phyloP scores from a whole-genome alignment of 2,113 vertebrate genomes.

The Columba livia region DNA sequence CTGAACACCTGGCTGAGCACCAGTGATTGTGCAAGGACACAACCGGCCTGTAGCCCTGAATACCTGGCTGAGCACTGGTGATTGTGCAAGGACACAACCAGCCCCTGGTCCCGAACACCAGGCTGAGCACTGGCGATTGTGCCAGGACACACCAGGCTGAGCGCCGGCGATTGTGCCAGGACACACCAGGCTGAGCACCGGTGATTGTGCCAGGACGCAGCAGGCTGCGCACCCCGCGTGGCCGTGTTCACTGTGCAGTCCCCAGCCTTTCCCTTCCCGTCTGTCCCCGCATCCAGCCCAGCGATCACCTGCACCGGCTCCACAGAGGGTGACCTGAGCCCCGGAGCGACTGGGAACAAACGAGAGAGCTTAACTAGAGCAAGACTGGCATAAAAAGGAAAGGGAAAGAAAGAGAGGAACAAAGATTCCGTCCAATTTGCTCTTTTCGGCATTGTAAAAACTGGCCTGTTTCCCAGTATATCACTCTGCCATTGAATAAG shows the following conservation, averaged over 20 bases:
- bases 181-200: background rate
- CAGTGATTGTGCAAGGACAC: too few relatives aligned
- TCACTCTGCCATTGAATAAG: slow-evolving; percentile 80
- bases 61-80: too few relatives aligned
- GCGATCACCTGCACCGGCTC: slow-evolving; percentile 73
- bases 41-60: too few relatives aligned
- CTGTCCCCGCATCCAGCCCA: background rate
- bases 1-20: too few relatives aligned
- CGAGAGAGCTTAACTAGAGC: slow-evolving; percentile 75
- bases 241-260: too few relatives aligned
- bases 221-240: too few relatives aligned
- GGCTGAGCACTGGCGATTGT: too few relatives aligned
- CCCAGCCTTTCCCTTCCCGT: too few relatives aligned
- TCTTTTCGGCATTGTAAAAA: slow-evolving; percentile 81
- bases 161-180: background rate
- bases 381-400: slow-evolving; percentile 72
- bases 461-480: slow-evolving; percentile 84
- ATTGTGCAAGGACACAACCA: too few relatives aligned
- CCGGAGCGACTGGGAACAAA: slow-evolving; percentile 70
- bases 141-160: background rate
- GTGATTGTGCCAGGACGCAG: too few relatives aligned
- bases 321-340: slow-evolving; percentile 72
- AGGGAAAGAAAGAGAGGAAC: slow-evolving; percentile 68
- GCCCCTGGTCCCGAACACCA: too few relatives aligned
- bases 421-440: slow-evolving; percentile 84